Evolutionary conservation across 92 coral and sea anemone genomes (phyloP), one percentile per base, ranked within the genome.

Genomic region (Porites divaricata): DNA sequence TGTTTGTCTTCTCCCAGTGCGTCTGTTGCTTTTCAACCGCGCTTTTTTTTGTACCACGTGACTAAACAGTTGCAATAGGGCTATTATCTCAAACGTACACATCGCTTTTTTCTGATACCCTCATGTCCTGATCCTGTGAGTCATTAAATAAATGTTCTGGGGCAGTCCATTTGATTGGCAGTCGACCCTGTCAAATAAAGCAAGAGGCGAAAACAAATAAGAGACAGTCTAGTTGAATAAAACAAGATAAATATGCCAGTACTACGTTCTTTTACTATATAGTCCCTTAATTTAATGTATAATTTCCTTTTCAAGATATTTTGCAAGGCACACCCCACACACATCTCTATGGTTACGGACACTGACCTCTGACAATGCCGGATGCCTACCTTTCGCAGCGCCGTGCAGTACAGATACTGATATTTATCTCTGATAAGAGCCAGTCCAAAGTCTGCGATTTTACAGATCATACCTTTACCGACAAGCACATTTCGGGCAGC

Each of bases 151-250:
- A 52, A 54, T 81, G 82, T 53, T 88, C 91, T 23, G 91, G 91
- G 41, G 91, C 91, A 0, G 91, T 88, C 91, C 91, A 88, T 63
- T 85, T 85, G 70, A 85, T 85, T 35, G 88, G 88, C 76, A 85
- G 63, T 14, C 88, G 83, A 13, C 88, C 88, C 88, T 85, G 53
- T n/a, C 25, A 17, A 24, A 66, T 16, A 17, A 9, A 64, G 1
- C 15, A 9, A 20, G 26, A 53, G 23, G 14, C 12, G 14, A 54
- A 54, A 15, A 11, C 59, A 54, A 2, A 11, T 15, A 54, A 15
- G 12, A 54, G 10, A 35, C 45, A 35, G 45, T 35, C 45, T 35
- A 35, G 4, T 6, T 6, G 45, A 35, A 35, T 35, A 35, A 4
- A 35, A 35, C n/a, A n/a, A n/a, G n/a, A n/a, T 1, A 35, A 35